A percentile compares a stretch with the other conserved stretches of the same genome.
phyloP scores from a whole-genome alignment of 2,113 vertebrate species.

The Camelus bactrianus region DNA sequence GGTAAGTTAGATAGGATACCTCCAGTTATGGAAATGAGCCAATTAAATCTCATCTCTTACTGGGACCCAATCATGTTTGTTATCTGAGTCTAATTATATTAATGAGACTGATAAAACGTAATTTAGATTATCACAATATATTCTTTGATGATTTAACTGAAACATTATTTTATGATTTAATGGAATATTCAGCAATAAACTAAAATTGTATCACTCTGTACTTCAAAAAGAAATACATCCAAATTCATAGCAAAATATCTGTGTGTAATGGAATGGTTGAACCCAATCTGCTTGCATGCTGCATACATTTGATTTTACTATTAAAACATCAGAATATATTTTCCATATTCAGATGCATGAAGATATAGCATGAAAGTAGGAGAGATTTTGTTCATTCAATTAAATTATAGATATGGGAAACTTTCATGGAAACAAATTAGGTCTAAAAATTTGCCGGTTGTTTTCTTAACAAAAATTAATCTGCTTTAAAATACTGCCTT shows the following conservation, averaged over 20 bases:
- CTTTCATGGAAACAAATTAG: not conserved
- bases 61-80: conserved; percentile 61
- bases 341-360: not conserved
- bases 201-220: conserved; percentile 51
- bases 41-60: conserved; percentile 70
- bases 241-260: conserved; percentile 39
- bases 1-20: conserved; percentile 43
- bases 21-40: conserved; percentile 56
- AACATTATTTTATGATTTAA: conserved; percentile 73
- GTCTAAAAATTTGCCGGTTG: not conserved
- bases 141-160: conserved; percentile 73
- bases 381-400: not conserved
- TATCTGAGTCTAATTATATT: conserved; percentile 63
- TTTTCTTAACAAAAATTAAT: conserved; percentile 1
- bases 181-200: conserved; percentile 40
- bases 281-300: not conserved
- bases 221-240: conserved; percentile 60
- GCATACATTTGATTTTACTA: not conserved
- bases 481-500: not conserved
- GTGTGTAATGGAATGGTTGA: conserved; percentile 24
- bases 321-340: conserved; percentile 18
- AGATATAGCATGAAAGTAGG: not conserved
- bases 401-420: not conserved
- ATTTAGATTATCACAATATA: conserved; percentile 68
- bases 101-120: conserved; percentile 56